Evolutionary conservation across 2,113 vertebrate species (phyloP), one percentile per base, ranked within the genome.

Genomic region (Hippocampus barbouri): DNA sequence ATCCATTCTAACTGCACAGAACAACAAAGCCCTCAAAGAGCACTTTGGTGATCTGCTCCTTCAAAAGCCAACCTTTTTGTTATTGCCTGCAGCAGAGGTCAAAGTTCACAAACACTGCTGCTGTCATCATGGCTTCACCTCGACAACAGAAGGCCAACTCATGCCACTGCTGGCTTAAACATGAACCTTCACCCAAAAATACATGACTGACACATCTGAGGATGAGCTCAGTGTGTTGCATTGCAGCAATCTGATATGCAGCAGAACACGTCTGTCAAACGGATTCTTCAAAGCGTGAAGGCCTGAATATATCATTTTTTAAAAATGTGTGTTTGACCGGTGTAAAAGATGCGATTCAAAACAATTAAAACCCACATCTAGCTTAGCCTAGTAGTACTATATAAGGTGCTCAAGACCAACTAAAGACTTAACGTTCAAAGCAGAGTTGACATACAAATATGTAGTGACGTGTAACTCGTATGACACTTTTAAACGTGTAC

Each of bases 371-470:
- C 49, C 53, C 15, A 77, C 27, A 12, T 15, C 27, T 47, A 6
- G 23, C 53, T 47, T 64, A 60, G 4, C 57, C 10, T 38, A 74
- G 60, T 66, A 74, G 60, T 66, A 64, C 72, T 66, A 82, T 60
- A 74, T 34, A 61, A 27, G 27, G 12, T 62, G 6, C 72, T 61
- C 57, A 60, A 47, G 82, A 78, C 69, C 82, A 85, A 90, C 79
- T 79, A 81, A 78, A 81, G 75, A 56, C 79, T 84, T 62, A 66
- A 14, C 56, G 71, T 79, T 73, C 40, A 81, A 75, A 41, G 59
- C 4, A 60, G 49, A 16, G 14, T 66, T 9, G 23, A 38, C 34
- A 38, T 38, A 38, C 34, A 45, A 8, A 23, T 4, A n/a, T 62
- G 16, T n/a, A 0, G 11, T 2, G n/a, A 54, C 15, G 23, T 59